Evolutionary conservation across 2,797 vertebrate species (phyloP).

Genomic region (Enteromius thamalakanensis): DNA sequence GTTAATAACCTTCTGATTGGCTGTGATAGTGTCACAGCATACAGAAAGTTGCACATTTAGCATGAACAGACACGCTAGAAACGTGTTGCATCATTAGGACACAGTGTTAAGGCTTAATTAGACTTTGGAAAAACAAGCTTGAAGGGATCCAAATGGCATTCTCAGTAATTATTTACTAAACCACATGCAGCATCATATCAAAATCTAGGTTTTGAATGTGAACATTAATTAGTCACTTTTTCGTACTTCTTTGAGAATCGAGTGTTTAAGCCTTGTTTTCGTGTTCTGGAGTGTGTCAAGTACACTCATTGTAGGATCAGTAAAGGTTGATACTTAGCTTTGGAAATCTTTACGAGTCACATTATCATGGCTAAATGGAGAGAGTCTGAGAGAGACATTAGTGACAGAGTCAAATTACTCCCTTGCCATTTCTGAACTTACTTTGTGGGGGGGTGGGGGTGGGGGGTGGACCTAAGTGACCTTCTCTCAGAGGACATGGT

Average conservation of each 20-base stretch:
- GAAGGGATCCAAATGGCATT: not conserved
- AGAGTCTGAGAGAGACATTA: conserved; percentile 36
- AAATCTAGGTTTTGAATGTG: not conserved
- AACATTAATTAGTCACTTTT: not conserved
- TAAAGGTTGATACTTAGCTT: not conserved
- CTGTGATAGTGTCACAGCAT: not conserved
- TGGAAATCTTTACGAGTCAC: conserved; percentile 8
- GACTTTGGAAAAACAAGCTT: conserved; percentile 2
- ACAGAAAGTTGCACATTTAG: not conserved
- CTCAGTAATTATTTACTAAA: not conserved
- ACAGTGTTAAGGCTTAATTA: conserved; percentile 4
- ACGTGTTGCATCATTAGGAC: not conserved
- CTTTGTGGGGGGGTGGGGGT: not conserved
- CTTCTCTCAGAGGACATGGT: conserved; percentile 55
- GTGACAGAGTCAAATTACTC: conserved; percentile 48
- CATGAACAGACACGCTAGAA: not conserved
- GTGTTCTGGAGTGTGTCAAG: not conserved
- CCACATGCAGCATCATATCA: not conserved
- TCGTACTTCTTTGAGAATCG: not conserved
- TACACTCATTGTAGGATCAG: not conserved
- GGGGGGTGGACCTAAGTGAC: conserved; percentile 40
- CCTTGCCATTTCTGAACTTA: conserved; percentile 62
- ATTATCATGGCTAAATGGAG: conserved; percentile 43
- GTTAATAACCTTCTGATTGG: not conserved
- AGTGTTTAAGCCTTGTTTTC: not conserved